Evolutionary conservation across 2,888 invertebrate species (phyloP).

Genomic region (Sminthurinus aureus): DNA sequence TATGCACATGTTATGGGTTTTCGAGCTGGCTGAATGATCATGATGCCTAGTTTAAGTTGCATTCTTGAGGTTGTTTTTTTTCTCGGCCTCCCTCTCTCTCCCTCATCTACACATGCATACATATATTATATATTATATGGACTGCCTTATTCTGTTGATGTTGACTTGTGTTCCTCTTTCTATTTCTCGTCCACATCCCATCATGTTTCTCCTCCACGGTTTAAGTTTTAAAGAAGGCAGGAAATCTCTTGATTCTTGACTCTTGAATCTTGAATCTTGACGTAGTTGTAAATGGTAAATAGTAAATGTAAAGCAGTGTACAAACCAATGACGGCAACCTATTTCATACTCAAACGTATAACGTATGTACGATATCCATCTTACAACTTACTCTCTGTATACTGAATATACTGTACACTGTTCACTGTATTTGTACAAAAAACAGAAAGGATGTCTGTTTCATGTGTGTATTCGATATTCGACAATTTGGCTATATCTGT

Average conservation of each 20-base stretch:
- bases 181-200: neutral
- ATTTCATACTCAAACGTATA: neutral
- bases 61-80: slow-evolving; percentile 29
- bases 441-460: too few species aligned
- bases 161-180: neutral
- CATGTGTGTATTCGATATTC: too few species aligned
- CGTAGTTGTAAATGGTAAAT: slow-evolving; percentile 14
- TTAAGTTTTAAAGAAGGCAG: slow-evolving; percentile 23
- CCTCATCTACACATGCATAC: neutral
- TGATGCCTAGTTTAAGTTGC: slow-evolving; percentile 13
- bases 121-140: neutral
- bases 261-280: slow-evolving; percentile 8
- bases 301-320: neutral
- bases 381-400: too few species aligned
- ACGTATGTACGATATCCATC: neutral
- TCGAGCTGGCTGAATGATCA: slow-evolving; percentile 8
- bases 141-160: slow-evolving; percentile 4
- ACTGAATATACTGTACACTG: too few species aligned
- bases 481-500: too few species aligned
- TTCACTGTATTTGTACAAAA: too few species aligned
- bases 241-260: slow-evolving; percentile 3
- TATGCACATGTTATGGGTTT: neutral
- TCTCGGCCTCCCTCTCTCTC: too few species aligned
- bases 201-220: neutral
- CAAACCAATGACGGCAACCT: slow-evolving; percentile 12